Percentiles rank a stretch among this genome's conserved stretches.
phyloP scores from a whole-genome alignment of 2,888 invertebrate species.

The Homarus gammarus region DNA sequence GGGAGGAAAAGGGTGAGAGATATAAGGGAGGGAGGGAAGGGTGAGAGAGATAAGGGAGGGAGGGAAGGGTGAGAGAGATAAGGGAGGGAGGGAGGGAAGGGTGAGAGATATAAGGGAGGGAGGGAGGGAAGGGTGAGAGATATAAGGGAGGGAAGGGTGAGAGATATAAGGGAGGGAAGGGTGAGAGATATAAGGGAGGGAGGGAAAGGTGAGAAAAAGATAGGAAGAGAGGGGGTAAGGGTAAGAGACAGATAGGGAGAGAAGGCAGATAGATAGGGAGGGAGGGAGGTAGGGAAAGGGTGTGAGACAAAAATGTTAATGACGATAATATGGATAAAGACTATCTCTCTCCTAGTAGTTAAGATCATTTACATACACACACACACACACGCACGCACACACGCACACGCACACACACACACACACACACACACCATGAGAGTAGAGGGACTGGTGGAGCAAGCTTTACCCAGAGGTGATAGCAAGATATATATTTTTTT shows the following conservation, averaged over 20 bases:
- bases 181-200: background rate
- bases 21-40: background rate
- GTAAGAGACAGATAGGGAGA: background rate
- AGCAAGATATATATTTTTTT: no score
- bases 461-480: no score
- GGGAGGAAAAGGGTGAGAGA: no score
- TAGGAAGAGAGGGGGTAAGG: background rate
- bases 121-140: background rate
- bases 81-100: background rate
- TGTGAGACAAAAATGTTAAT: background rate
- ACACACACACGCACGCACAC: slow-evolving; percentile 8
- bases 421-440: no score
- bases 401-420: background rate
- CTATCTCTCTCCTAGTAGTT: no score
- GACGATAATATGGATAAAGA: no score
- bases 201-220: no score
- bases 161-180: background rate
- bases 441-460: no score
- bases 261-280: no score
- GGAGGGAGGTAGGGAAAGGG: no score
- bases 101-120: background rate
- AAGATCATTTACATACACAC: background rate
- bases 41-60: no score
- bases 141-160: background rate
- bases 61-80: no score